A percentile compares a stretch with the other conserved stretches of the same genome.
Evolutionary conservation across 1,140 invertebrate species (phyloP).

Genomic region (Pectinophora gossypiella): DNA sequence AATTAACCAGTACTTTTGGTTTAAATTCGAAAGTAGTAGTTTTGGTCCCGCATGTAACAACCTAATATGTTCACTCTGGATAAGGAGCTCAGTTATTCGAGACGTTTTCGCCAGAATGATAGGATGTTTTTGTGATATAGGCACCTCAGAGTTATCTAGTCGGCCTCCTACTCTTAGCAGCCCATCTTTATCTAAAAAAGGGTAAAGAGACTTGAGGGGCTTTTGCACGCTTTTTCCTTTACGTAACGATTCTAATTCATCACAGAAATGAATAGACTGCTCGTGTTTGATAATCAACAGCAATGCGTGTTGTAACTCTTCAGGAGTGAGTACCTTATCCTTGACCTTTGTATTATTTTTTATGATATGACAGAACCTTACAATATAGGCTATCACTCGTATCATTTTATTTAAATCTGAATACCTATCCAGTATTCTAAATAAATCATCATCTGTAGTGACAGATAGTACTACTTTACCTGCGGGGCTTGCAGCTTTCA

Average conservation of each 20-base stretch:
- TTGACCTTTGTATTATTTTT: not conserved
- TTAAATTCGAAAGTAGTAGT: slow-evolving; percentile 17
- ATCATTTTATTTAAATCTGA: slow-evolving; percentile 4
- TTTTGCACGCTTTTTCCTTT: not conserved
- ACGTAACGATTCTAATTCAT: not conserved
- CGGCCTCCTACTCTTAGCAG: slow-evolving; percentile 30
- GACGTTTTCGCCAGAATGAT: slow-evolving; percentile 25
- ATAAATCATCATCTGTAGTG: too few species aligned
- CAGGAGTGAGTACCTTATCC: not conserved
- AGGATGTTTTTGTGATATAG: slow-evolving; percentile 28
- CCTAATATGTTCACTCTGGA: slow-evolving; percentile 18
- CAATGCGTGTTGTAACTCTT: not conserved
- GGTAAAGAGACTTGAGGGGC: slow-evolving; percentile 13
- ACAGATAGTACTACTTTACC: too few species aligned
- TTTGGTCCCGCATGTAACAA: slow-evolving; percentile 25
- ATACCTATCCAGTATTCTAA: not conserved
- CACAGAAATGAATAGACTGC: not conserved
- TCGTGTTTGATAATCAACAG: slow-evolving; percentile 1
- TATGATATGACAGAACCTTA: not conserved
- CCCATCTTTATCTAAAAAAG: slow-evolving; percentile 22
- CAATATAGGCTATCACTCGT: not conserved
- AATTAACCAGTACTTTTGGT: slow-evolving; percentile 36
- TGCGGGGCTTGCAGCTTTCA: too few species aligned
- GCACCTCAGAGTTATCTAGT: slow-evolving; percentile 17
- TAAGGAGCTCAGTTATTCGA: slow-evolving; percentile 24